A percentile compares a stretch with the other conserved stretches of the same genome.
Conservation (phyloP, 2,113 vertebrate species). For the Aspidoscelis tigris region DNA sequence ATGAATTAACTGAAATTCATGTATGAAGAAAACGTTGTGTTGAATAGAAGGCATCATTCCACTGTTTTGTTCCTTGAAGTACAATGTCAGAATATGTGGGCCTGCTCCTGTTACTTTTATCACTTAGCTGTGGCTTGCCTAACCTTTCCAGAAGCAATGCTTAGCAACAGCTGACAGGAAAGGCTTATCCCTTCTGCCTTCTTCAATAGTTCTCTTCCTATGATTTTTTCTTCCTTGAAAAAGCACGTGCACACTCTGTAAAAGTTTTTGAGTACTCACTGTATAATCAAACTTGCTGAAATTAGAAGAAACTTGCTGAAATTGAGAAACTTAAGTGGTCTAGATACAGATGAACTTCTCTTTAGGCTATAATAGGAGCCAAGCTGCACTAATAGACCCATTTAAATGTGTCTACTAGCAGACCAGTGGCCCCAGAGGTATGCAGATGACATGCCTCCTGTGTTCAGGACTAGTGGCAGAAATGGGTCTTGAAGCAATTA, state of each 20-base stretch:
- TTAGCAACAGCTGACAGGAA: constrained; percentile 67
- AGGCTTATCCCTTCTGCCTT: constrained; percentile 61
- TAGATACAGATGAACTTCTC: neutral
- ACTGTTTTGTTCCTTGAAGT: constrained; percentile 48
- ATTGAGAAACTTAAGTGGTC: neutral
- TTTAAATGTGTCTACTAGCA: too few species aligned
- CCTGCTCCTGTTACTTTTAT: constrained; percentile 62
- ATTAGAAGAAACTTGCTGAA: neutral
- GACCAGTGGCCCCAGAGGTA: too few species aligned
- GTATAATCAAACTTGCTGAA: neutral
- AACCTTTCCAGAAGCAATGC: constrained; percentile 72
- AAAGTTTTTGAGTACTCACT: neutral
- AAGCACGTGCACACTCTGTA: neutral
- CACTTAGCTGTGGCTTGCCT: constrained; percentile 66
- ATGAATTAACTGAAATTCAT: constrained; percentile 32
- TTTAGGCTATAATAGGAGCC: too few species aligned
- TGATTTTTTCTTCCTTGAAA: constrained; percentile 28
- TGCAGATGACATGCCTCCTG: too few species aligned
- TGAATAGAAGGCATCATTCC: constrained; percentile 16
- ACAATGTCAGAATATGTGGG: constrained; percentile 42
- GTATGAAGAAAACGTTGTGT: neutral
- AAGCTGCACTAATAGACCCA: too few species aligned
- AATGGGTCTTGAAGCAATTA: too few species aligned
- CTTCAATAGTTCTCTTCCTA: constrained; percentile 23
- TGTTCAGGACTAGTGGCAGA: too few species aligned